Evolutionary conservation across 2,113 vertebrate genomes (phyloP).

Genomic region (Pitta sordida): DNA sequence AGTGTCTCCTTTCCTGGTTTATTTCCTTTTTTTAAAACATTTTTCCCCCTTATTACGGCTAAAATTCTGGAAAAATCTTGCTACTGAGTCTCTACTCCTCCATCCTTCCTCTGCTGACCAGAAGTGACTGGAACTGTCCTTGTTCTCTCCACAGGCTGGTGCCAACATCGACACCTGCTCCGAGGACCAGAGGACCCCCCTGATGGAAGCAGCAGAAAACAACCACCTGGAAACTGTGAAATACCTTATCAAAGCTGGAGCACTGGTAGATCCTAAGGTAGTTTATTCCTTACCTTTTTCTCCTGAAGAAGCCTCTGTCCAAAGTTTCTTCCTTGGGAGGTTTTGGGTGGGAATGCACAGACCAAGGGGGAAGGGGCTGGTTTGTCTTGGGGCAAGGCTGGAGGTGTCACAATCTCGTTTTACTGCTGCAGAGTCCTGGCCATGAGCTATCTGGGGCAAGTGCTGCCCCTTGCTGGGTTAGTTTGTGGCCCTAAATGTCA

Average conservation of each 20-base stretch:
- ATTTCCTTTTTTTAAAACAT: background rate
- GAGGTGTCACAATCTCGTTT: background rate
- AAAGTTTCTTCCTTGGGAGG: background rate
- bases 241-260: slow-evolving; percentile 94
- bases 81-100: background rate
- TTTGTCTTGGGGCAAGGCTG: background rate
- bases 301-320: background rate
- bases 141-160: slow-evolving; percentile 79
- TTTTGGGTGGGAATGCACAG: background rate
- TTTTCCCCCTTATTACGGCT: background rate
- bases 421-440: background rate
- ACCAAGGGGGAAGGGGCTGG: background rate
- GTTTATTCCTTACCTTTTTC: background rate
- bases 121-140: background rate
- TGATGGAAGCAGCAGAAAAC: slow-evolving; percentile 94
- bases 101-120: background rate
- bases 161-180: slow-evolving; percentile 94
- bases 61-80: background rate
- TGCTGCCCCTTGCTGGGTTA: background rate
- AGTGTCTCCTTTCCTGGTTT: background rate
- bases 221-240: slow-evolving; percentile 91
- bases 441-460: background rate
- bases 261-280: slow-evolving; percentile 88
- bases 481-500: background rate
- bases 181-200: slow-evolving; percentile 88